These are phyloP conservation scores for Malurus melanocephalus DNA, from an alignment of 2,113 vertebrate species.

Conservation along the genomic window DNA sequence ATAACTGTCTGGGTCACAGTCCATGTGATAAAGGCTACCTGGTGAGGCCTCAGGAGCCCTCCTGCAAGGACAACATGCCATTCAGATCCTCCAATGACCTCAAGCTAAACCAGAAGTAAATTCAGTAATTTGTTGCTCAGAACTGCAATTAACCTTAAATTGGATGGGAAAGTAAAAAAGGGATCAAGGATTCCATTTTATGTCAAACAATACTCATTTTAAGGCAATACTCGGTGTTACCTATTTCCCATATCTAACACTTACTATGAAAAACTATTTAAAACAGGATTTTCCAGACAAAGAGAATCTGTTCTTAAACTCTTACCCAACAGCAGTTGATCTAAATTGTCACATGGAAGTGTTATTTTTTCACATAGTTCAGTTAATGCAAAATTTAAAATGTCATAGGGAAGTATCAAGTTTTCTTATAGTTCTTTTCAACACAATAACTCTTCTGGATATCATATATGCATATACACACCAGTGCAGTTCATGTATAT, in stretches of 20 bases:
- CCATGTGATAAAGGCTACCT: background rate
- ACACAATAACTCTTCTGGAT: background rate
- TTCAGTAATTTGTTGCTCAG: background rate
- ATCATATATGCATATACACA: background rate
- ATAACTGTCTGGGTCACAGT: slow-evolving; percentile 34
- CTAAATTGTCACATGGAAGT: background rate
- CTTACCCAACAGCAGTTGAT: background rate
- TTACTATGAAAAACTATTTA: background rate
- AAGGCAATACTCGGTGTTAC: background rate
- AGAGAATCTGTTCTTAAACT: background rate
- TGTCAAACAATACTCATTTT: background rate
- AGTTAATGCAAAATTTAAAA: background rate
- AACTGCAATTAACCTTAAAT: background rate
- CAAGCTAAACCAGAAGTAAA: background rate
- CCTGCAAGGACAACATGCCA: background rate
- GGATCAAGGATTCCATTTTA: background rate
- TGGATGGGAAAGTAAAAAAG: background rate
- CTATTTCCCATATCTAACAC: background rate
- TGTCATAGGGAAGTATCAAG: background rate
- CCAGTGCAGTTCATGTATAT: background rate
- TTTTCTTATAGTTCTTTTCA: background rate
- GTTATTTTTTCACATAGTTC: background rate
- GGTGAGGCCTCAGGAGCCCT: background rate
- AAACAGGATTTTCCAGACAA: background rate
- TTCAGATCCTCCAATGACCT: slow-evolving; percentile 8